Evolutionary conservation across 2,113 vertebrate species (phyloP).

Genomic region (Catharus fuscescens): DNA sequence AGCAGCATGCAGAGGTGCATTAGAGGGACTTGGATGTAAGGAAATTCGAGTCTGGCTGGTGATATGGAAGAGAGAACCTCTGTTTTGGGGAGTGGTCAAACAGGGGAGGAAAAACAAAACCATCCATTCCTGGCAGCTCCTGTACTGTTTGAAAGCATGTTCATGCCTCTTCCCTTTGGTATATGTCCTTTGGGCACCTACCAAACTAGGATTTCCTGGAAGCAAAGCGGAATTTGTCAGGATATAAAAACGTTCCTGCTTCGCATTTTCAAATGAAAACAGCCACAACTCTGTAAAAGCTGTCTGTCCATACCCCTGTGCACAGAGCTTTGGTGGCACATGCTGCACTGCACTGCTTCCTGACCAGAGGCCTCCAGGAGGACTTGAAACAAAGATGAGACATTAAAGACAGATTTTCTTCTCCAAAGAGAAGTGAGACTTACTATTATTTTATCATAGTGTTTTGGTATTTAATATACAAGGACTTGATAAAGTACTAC

Average conservation of each 20-base stretch:
- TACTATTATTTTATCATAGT: slow-evolving; percentile 61
- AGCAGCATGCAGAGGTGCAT: not conserved
- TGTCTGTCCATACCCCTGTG: not conserved
- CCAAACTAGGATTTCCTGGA: not conserved
- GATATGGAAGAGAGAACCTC: not conserved
- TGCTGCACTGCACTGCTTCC: not conserved
- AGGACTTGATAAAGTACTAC: slow-evolving; percentile 72
- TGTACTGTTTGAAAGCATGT: not conserved
- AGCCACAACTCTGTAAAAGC: not conserved
- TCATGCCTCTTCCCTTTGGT: not conserved
- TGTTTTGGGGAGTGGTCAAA: not conserved
- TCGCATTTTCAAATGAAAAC: not conserved
- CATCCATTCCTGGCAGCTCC: not conserved
- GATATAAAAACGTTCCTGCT: not conserved
- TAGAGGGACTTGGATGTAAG: not conserved
- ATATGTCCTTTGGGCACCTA: not conserved
- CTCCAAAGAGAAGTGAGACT: not conserved
- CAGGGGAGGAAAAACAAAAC: not conserved
- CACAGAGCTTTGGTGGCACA: not conserved
- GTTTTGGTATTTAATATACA: slow-evolving; percentile 75
- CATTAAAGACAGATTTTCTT: not conserved
- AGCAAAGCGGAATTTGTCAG: not conserved
- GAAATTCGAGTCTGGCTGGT: not conserved
- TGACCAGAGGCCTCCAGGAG: not conserved
- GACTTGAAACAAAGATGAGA: not conserved